Evolutionary conservation across 1,140 invertebrate species (phyloP).

Genomic region (Halyomorpha halys): DNA sequence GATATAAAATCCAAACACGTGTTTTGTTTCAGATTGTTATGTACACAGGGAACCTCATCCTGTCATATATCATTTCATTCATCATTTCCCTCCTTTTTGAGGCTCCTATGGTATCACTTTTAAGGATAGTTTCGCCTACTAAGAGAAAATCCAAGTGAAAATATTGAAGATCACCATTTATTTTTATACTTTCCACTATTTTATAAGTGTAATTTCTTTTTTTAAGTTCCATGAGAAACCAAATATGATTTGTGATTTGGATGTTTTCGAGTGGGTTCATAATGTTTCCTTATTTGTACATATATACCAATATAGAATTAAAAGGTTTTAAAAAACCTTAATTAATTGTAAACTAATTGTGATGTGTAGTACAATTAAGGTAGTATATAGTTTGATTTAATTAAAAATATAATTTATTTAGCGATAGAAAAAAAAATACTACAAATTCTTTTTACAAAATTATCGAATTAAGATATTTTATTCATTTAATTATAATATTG

Average conservation of each 20-base stretch:
- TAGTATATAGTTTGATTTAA: neutral
- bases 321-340: neutral
- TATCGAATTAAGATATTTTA: no score
- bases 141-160: conserved; percentile 39
- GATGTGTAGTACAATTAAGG: conserved; percentile 3
- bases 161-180: conserved; percentile 27
- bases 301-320: no score
- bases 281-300: no score
- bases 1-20: no score
- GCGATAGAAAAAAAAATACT: no score
- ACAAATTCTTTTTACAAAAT: no score
- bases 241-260: conserved; percentile 1
- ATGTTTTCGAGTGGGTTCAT: no score
- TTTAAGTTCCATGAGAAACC: conserved; percentile 5
- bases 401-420: neutral
- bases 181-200: no score
- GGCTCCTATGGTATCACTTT: conserved; percentile 70
- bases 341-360: neutral
- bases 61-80: conserved; percentile 66
- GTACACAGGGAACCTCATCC: conserved; percentile 60
- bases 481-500: no score
- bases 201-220: no score
- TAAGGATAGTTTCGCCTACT: conserved; percentile 65
- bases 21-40: conserved; percentile 42
- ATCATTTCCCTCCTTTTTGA: conserved; percentile 67